Conservation (phyloP, 2,113 vertebrate species). For the Apodemus sylvaticus region DNA sequence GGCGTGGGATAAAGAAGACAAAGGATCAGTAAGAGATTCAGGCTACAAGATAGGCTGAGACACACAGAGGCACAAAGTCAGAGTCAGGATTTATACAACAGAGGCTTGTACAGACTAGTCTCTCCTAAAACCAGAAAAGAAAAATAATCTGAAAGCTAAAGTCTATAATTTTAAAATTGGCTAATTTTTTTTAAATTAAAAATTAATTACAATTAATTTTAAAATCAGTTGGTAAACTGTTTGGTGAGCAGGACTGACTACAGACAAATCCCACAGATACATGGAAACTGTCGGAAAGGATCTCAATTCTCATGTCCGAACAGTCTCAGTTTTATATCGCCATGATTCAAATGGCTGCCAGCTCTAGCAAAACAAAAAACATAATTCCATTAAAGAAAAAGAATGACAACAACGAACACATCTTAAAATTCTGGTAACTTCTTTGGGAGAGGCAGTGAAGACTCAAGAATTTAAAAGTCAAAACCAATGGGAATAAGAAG, state of each 20-base stretch:
- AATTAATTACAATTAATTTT: background rate
- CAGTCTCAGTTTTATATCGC: constrained; percentile 33
- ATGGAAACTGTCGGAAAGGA: background rate
- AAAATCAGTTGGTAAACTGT: constrained; percentile 1
- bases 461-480: constrained; percentile 26
- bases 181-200: no score
- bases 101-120: background rate
- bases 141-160: background rate
- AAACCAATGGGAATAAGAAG: background rate
- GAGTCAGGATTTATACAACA: constrained; percentile 44
- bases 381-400: constrained; percentile 48
- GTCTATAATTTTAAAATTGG: background rate
- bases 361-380: constrained; percentile 47
- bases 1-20: constrained; percentile 68
- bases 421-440: constrained; percentile 37
- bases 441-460: background rate
- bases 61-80: constrained; percentile 55
- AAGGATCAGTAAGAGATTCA: constrained; percentile 59
- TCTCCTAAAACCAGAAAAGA: background rate
- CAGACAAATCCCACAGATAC: background rate
- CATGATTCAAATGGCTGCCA: constrained; percentile 25
- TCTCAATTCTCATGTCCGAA: constrained; percentile 18
- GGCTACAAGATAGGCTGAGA: constrained; percentile 49
- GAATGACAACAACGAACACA: background rate
- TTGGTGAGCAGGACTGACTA: constrained; percentile 21